Conservation (phyloP, 2,888 invertebrate genomes). For the Euzophera pinguis region DNA sequence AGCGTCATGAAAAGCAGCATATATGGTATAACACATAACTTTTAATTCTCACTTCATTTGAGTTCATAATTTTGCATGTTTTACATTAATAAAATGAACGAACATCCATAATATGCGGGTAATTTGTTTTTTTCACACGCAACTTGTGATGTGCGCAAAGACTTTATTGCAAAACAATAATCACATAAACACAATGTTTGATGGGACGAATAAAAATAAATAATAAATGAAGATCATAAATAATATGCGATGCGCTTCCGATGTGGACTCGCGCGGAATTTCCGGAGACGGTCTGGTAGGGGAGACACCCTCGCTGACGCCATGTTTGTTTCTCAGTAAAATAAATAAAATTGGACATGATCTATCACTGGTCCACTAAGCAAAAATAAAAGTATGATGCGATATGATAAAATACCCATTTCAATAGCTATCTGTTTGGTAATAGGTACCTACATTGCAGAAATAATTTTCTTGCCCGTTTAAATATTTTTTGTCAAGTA, state of each 20-base stretch:
- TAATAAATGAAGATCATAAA: constrained; percentile 55
- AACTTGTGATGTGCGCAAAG: constrained; percentile 10
- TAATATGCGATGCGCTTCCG: constrained; percentile 58
- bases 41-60: background rate
- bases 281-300: constrained; percentile 67
- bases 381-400: background rate
- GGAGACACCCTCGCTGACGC: constrained; percentile 63
- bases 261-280: constrained; percentile 44
- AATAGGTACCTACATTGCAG: too few species aligned
- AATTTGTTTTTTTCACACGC: constrained; percentile 7
- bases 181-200: constrained; percentile 34
- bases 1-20: too few species aligned
- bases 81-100: background rate
- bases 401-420: too few species aligned
- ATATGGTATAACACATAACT: too few species aligned
- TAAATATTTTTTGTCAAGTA: too few species aligned
- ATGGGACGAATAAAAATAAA: constrained; percentile 52
- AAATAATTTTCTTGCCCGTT: too few species aligned
- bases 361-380: constrained; percentile 15
- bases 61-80: constrained; percentile 1
- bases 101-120: constrained; percentile 13
- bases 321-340: constrained; percentile 55
- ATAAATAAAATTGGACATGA: constrained; percentile 36
- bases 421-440: too few species aligned
- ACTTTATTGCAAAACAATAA: constrained; percentile 35